These are phyloP conservation scores for Podarcis muralis DNA, from an alignment of 2,113 vertebrate genomes.

Conservation along the genomic window DNA sequence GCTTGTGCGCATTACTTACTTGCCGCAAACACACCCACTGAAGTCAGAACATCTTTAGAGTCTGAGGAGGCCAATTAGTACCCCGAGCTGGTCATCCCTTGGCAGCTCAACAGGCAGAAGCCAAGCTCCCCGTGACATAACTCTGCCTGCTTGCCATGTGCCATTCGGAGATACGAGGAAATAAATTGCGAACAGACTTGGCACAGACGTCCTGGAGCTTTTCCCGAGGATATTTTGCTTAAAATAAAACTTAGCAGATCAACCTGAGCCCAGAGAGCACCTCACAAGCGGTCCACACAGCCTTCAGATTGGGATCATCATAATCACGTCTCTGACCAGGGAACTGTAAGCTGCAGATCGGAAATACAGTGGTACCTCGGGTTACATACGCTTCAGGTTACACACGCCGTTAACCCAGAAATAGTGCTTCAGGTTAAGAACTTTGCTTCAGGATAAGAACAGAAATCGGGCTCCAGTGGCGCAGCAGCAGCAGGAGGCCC, in stretches of 20 bases:
- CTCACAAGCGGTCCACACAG: not conserved
- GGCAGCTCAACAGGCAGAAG: not conserved
- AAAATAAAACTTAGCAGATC: not conserved
- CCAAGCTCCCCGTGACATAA: not conserved
- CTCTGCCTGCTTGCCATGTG: not conserved
- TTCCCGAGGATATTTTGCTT: not conserved
- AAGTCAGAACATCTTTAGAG: constrained; percentile 48
- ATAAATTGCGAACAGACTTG: not conserved
- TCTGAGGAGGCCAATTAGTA: not conserved
- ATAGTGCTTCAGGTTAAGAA: too few species aligned
- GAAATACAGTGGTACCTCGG: not conserved
- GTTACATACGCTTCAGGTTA: too few species aligned
- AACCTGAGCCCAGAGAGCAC: not conserved
- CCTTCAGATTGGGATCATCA: not conserved
- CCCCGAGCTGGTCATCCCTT: not conserved
- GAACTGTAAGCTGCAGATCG: not conserved
- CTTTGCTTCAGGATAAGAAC: too few species aligned
- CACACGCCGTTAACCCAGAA: too few species aligned
- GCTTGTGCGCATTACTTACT: not conserved
- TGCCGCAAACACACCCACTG: constrained; percentile 67
- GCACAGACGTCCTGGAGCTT: not conserved
- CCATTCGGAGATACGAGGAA: not conserved
- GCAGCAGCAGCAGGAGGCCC: too few species aligned
- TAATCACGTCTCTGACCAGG: not conserved
- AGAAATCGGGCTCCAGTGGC: too few species aligned